These are phyloP conservation scores for Chironomus tepperi DNA, from an alignment of 1,140 invertebrate genomes.

Conservation along the genomic window DNA sequence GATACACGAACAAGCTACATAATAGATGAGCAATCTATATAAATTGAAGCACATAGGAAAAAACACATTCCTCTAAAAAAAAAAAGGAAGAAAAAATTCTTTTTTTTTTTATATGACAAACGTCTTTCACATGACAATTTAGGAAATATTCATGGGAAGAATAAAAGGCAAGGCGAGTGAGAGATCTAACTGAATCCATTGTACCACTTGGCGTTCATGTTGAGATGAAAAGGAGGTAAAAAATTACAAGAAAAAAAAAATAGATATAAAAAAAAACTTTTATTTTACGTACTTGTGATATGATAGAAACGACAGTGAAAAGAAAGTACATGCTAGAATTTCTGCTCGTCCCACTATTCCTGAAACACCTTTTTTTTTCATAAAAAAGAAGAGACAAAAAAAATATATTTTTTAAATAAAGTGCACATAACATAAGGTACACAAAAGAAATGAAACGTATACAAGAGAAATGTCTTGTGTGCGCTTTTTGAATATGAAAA, in stretches of 20 bases:
- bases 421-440: background rate
- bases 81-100: no score
- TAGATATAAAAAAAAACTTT: background rate
- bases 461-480: background rate
- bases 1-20: no score
- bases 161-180: no score
- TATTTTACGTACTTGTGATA: constrained; percentile 62
- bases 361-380: constrained; percentile 42
- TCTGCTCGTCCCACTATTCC: constrained; percentile 78
- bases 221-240: no score
- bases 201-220: no score
- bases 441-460: background rate
- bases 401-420: constrained; percentile 6
- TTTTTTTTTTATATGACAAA: no score
- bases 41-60: no score
- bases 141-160: no score
- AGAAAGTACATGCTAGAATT: constrained; percentile 72
- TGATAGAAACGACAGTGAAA: constrained; percentile 68
- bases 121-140: no score
- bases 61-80: no score
- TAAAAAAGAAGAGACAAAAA: background rate
- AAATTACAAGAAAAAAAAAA: background rate
- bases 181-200: no score
- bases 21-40: no score
- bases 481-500: background rate